Evolutionary conservation across 2,888 invertebrate genomes (phyloP).

Genomic region (Synergus umbraculus): DNA sequence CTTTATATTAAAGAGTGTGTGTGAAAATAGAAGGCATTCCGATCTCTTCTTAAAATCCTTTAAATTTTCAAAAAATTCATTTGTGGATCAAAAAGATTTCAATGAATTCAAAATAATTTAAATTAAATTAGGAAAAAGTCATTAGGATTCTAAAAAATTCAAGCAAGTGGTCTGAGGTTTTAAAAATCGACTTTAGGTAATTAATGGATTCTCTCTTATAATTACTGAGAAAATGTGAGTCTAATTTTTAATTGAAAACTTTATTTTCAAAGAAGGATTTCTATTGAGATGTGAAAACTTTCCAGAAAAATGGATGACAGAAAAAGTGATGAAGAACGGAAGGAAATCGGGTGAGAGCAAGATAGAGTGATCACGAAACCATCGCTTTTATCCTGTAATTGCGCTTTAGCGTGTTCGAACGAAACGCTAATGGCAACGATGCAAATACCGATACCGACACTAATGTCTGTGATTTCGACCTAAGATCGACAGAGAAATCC

Average conservation of each 20-base stretch:
- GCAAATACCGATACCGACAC: slow-evolving; percentile 70
- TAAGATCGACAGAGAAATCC: slow-evolving; percentile 17
- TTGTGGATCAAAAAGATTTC: too few species aligned
- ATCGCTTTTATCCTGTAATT: slow-evolving; percentile 68
- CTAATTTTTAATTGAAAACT: too few species aligned
- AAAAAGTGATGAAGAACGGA: slow-evolving; percentile 16
- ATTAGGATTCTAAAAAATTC: too few species aligned
- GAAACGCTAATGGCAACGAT: slow-evolving; percentile 71
- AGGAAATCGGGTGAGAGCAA: slow-evolving; percentile 41
- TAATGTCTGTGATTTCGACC: background rate
- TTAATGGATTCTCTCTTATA: too few species aligned
- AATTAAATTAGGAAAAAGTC: too few species aligned
- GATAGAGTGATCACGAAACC: slow-evolving; percentile 64
- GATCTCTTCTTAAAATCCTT: background rate
- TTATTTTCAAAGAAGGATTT: background rate
- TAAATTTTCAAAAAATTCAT: background rate
- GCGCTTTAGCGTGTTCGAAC: slow-evolving; percentile 70
- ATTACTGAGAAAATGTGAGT: too few species aligned
- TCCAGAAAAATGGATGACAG: slow-evolving; percentile 47
- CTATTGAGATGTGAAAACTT: background rate
- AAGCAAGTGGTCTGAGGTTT: too few species aligned
- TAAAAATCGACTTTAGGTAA: too few species aligned
- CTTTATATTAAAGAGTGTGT: background rate
- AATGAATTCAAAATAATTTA: too few species aligned
- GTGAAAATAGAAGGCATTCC: background rate